phyloP scores from a whole-genome alignment of 2,888 invertebrate species.

The Idaea biselata region DNA sequence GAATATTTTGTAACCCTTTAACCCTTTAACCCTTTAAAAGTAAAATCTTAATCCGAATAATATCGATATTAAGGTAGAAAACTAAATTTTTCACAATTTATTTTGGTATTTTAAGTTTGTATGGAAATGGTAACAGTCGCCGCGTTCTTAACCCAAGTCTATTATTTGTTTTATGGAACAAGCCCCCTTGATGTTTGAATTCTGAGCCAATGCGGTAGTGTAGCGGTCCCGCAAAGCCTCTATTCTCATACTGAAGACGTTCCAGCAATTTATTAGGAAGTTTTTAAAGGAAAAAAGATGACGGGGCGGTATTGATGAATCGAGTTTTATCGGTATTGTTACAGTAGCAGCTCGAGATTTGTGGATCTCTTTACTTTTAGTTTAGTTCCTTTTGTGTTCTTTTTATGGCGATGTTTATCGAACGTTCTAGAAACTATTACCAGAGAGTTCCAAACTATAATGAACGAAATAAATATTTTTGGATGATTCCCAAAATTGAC shows the following conservation, averaged over 20 bases:
- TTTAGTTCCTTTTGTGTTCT: background rate
- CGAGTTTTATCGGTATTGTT: background rate
- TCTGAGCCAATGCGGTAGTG: background rate
- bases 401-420: background rate
- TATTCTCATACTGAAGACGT: conserved; percentile 23
- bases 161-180: background rate
- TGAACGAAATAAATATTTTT: background rate
- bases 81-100: too few species aligned
- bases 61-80: too few species aligned
- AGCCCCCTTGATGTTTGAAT: background rate
- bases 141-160: too few species aligned
- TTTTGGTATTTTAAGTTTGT: too few species aligned
- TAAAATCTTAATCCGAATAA: too few species aligned
- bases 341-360: conserved; percentile 2
- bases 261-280: conserved; percentile 27
- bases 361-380: background rate
- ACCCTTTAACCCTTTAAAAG: too few species aligned
- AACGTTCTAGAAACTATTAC: background rate
- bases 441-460: background rate
- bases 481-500: too few species aligned
- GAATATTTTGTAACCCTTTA: too few species aligned
- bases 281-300: conserved; percentile 26
- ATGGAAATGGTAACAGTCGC: too few species aligned
- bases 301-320: conserved; percentile 20
- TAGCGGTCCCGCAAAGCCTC: background rate